phyloP scores from a whole-genome alignment of 1,140 invertebrate genomes.

The Acyrthosiphon pisum region DNA sequence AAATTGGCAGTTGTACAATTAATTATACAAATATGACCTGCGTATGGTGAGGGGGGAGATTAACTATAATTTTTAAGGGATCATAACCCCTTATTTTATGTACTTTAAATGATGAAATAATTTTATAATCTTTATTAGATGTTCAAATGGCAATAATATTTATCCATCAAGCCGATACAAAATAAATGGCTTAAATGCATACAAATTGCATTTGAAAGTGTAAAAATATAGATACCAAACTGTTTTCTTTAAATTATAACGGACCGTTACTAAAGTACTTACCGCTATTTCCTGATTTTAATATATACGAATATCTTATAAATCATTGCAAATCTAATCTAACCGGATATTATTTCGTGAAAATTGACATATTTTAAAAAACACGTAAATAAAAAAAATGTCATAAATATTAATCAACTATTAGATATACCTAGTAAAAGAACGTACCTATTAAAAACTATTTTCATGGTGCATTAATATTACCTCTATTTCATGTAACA shows the following conservation, averaged over 20 bases:
- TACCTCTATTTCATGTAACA: not conserved
- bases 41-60: too few species aligned
- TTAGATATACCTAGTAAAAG: not conserved
- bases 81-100: not conserved
- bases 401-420: not conserved
- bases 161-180: too few species aligned
- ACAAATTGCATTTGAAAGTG: not conserved
- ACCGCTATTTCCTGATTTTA: not conserved
- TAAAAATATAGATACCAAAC: not conserved
- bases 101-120: not conserved
- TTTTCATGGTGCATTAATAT: not conserved
- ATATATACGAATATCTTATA: not conserved
- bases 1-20: too few species aligned
- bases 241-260: not conserved
- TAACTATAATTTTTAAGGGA: too few species aligned
- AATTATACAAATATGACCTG: too few species aligned
- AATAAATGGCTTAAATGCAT: not conserved
- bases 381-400: not conserved
- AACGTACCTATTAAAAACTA: not conserved
- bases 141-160: not conserved
- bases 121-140: not conserved
- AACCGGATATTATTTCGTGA: slow-evolving; percentile 10
- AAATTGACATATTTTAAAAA: slow-evolving; percentile 1
- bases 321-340: not conserved
- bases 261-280: not conserved